Evolutionary conservation across 2,797 vertebrate species (phyloP).

Genomic region (Eulemur mongoz): DNA sequence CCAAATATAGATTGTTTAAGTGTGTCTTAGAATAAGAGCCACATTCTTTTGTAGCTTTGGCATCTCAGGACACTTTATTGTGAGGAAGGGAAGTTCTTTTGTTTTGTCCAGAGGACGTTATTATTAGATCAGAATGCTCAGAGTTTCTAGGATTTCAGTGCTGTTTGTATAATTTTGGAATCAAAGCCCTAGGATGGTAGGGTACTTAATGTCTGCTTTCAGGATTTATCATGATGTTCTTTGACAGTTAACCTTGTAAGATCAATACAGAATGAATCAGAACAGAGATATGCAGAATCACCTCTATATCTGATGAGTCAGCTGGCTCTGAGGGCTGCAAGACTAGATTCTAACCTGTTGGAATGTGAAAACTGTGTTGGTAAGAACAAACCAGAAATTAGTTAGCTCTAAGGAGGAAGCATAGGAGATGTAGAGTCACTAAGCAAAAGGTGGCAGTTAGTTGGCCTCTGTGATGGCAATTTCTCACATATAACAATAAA

Average conservation of each 20-base stretch:
- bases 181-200: not conserved
- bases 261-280: constrained; percentile 21
- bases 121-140: constrained; percentile 27
- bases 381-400: not conserved
- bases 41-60: constrained; percentile 21
- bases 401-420: not conserved
- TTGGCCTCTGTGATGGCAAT: not conserved
- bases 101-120: not conserved
- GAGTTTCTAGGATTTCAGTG: constrained; percentile 23
- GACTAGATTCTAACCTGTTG: not conserved
- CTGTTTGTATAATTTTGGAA: constrained; percentile 8
- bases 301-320: not conserved
- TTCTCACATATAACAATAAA: constrained; percentile 8
- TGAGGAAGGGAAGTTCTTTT: constrained; percentile 14
- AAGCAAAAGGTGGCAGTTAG: not conserved
- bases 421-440: not conserved
- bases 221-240: not conserved
- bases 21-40: not conserved
- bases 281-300: constrained; percentile 28
- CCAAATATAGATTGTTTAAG: not conserved
- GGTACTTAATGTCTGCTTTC: not conserved
- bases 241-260: constrained; percentile 3
- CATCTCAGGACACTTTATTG: not conserved
- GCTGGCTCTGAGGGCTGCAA: not conserved
- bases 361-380: not conserved